Percentiles rank a stretch among this genome's conserved stretches.
Conservation (phyloP, 2,113 vertebrate species). For the Alexandromys fortis region DNA sequence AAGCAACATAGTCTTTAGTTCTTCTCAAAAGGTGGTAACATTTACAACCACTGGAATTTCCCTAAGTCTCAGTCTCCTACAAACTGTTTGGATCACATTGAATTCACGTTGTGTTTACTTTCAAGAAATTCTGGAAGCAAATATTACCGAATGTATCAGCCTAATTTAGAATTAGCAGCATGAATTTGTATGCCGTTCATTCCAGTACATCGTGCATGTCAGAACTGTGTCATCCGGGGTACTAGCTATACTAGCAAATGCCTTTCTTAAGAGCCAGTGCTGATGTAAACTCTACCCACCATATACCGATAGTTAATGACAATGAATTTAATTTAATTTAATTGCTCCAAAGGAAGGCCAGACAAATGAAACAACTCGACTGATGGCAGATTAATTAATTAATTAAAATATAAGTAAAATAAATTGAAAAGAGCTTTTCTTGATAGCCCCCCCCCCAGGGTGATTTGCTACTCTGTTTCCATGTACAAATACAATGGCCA, state of each 20-base stretch:
- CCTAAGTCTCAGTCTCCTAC: neutral
- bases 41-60: constrained; percentile 37
- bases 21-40: neutral
- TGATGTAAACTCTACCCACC: constrained; percentile 31
- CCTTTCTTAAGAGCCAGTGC: neutral
- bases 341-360: neutral
- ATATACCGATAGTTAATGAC: constrained; percentile 33
- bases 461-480: constrained; percentile 20
- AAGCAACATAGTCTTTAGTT: neutral
- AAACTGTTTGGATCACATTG: constrained; percentile 37
- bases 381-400: neutral
- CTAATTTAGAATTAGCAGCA: constrained; percentile 48
- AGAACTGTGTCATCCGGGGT: neutral
- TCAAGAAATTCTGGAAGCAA: constrained; percentile 39
- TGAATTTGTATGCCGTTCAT: neutral
- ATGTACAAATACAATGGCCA: neutral
- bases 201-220: neutral
- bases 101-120: constrained; percentile 2
- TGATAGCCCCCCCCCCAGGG: neutral
- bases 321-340: neutral
- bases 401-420: constrained; percentile 30
- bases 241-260: constrained; percentile 33
- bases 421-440: constrained; percentile 43
- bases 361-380: neutral
- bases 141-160: constrained; percentile 34